Percentiles rank a stretch among this genome's conserved stretches.
Evolutionary conservation across 2,797 vertebrate species (phyloP).

Genomic region (Aldrovandia affinis): DNA sequence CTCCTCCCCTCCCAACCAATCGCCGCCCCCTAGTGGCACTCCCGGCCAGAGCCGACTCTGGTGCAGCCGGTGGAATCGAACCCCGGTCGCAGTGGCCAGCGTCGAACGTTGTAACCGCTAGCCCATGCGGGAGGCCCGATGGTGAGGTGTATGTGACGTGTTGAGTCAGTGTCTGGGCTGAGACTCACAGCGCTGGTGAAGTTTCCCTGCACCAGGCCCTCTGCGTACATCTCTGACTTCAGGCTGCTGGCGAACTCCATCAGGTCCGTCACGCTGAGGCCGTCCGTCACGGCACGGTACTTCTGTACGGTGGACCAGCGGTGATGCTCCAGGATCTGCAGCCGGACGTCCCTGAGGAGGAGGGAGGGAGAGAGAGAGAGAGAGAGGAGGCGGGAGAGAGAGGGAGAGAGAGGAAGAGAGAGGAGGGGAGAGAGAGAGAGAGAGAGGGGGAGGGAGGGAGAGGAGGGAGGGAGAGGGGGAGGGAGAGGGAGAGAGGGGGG

Average conservation of each 20-base stretch:
- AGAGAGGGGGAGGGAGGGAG: background rate
- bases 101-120: too few relatives aligned
- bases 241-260: slow-evolving; percentile 82
- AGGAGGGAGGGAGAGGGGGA: background rate
- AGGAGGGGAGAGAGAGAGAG: background rate
- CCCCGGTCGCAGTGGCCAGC: too few relatives aligned
- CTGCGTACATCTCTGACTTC: slow-evolving; percentile 84
- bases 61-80: too few relatives aligned
- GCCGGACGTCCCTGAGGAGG: slow-evolving; percentile 81
- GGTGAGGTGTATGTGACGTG: background rate
- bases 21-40: too few relatives aligned
- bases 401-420: background rate
- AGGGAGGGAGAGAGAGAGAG: background rate
- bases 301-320: slow-evolving; percentile 93
- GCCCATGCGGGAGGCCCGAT: background rate
- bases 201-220: slow-evolving; percentile 94
- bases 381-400: background rate
- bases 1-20: too few relatives aligned
- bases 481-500: background rate
- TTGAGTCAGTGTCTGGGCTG: background rate
- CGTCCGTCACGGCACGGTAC: slow-evolving; percentile 82
- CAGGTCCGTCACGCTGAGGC: slow-evolving; percentile 79
- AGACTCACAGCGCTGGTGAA: slow-evolving; percentile 61
- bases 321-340: slow-evolving; percentile 86
- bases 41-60: too few relatives aligned